Evolutionary conservation across 2,888 invertebrate species (phyloP).

Genomic region (Frankliniella fusca): DNA sequence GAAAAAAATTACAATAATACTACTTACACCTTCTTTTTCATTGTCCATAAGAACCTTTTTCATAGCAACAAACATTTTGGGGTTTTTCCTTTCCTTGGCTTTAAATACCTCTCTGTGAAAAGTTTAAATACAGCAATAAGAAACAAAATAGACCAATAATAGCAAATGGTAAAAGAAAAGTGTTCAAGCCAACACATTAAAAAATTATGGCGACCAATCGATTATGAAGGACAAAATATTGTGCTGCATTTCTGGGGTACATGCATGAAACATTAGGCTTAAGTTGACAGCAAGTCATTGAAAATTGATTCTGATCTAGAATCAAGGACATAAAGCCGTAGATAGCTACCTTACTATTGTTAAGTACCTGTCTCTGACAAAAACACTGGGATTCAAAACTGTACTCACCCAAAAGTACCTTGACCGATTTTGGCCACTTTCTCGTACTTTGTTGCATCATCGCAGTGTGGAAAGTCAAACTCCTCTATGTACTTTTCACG

Average conservation of each 20-base stretch:
- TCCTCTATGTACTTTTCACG: conserved; percentile 68
- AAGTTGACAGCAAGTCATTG: not conserved
- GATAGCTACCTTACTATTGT: not conserved
- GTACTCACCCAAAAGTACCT: conserved; percentile 86
- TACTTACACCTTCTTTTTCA: conserved; percentile 91
- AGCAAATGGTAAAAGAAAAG: conserved; percentile 29
- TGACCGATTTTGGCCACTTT: conserved; percentile 98
- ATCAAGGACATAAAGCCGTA: not conserved
- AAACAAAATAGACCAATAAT: not conserved
- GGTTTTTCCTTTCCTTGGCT: conserved; percentile 81
- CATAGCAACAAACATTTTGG: conserved; percentile 90
- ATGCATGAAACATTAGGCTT: not conserved
- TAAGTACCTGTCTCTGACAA: not conserved
- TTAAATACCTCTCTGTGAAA: conserved; percentile 89
- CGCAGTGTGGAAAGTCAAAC: conserved; percentile 80
- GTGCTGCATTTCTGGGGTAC: not conserved
- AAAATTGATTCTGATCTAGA: not conserved
- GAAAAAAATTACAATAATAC: not conserved
- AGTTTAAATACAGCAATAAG: not conserved
- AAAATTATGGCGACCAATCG: not conserved
- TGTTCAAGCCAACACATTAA: not conserved
- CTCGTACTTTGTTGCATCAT: conserved; percentile 90
- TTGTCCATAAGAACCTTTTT: conserved; percentile 99
- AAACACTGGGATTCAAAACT: conserved; percentile 36
- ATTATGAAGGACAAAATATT: not conserved